phyloP scores from a whole-genome alignment of 2,113 vertebrate genomes.

The Crotalus helleri region DNA sequence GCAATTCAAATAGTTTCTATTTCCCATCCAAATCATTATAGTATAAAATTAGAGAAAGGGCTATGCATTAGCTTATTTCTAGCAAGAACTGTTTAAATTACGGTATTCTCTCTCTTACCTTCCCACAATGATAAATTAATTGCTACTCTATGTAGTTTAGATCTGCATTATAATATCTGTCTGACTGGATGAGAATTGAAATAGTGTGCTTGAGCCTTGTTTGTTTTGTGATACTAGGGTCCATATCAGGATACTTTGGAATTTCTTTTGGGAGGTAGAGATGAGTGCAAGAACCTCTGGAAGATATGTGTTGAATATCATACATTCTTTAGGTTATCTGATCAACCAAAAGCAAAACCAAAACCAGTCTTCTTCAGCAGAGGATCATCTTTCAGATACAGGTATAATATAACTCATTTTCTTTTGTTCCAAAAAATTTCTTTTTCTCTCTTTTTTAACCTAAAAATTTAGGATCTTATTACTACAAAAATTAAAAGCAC shows the following conservation, averaged over 20 bases:
- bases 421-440: background rate
- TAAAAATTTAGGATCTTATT: conserved; percentile 15
- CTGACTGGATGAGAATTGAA: background rate
- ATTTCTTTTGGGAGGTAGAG: conserved; percentile 89
- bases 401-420: conserved; percentile 66
- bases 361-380: conserved; percentile 88
- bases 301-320: conserved; percentile 98
- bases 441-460: background rate
- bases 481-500: background rate
- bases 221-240: conserved; percentile 72
- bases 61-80: background rate
- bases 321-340: conserved; percentile 89
- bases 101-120: background rate
- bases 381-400: conserved; percentile 98
- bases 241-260: conserved; percentile 92
- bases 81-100: background rate
- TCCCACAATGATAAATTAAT: background rate
- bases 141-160: background rate
- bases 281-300: conserved; percentile 96
- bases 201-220: background rate
- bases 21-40: background rate
- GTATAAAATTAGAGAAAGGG: background rate
- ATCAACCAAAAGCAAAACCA: conserved; percentile 88
- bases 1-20: background rate
- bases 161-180: background rate